Percentiles rank a stretch among this genome's conserved stretches.
Evolutionary conservation across 2,797 vertebrate genomes (phyloP).

Genomic region (Aplochiton taeniatus): DNA sequence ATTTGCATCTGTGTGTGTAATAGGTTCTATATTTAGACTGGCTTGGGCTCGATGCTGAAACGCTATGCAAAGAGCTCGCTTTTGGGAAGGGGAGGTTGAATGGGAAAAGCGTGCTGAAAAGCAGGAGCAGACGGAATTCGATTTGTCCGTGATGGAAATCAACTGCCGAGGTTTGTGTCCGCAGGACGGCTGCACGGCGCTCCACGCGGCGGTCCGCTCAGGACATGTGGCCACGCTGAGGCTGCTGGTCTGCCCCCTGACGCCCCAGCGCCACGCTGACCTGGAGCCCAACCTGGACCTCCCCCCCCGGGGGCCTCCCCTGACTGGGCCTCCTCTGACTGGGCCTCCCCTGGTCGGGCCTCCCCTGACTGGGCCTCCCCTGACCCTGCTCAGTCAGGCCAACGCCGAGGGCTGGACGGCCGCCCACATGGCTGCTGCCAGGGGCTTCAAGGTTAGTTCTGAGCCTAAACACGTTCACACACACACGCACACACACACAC

Average conservation of each 20-base stretch:
- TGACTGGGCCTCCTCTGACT: too few relatives aligned
- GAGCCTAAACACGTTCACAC: not conserved
- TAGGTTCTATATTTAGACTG: constrained; percentile 50
- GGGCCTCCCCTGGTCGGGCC: constrained; percentile 20
- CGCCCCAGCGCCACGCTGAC: constrained; percentile 31
- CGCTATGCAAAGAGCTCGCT: too few relatives aligned
- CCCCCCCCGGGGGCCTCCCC: constrained; percentile 75
- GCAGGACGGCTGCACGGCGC: constrained; percentile 88
- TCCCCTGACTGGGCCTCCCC: constrained; percentile 66
- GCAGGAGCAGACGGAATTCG: too few relatives aligned
- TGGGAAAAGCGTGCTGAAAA: too few relatives aligned
- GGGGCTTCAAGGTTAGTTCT: constrained; percentile 88
- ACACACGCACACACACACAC: not conserved
- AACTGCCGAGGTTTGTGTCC: constrained; percentile 13
- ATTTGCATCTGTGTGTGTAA: constrained; percentile 12
- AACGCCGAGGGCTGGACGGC: constrained; percentile 93
- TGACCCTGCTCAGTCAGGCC: constrained; percentile 85
- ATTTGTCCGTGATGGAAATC: too few relatives aligned
- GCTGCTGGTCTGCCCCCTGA: constrained; percentile 82
- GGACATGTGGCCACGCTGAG: constrained; percentile 85
- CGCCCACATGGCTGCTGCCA: constrained; percentile 90
- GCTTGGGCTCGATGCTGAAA: constrained; percentile 23
- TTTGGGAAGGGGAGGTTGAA: too few relatives aligned
- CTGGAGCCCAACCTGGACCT: constrained; percentile 45
- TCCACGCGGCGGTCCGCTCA: constrained; percentile 86